phyloP scores from a whole-genome alignment of 2,888 invertebrate genomes.

The Agonopterix heracliana region DNA sequence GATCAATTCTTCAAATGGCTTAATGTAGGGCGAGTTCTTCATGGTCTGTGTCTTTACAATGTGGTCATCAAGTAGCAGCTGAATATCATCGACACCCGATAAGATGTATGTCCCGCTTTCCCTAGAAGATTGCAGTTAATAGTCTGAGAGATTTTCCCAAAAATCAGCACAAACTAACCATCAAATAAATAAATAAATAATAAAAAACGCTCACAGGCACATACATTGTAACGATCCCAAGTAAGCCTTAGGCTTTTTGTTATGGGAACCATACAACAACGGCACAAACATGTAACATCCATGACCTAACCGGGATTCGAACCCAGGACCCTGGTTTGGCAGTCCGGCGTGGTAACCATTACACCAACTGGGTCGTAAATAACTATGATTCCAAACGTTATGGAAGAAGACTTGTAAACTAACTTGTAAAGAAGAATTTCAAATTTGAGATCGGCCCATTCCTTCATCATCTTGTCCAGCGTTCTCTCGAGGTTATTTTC shows the following conservation, averaged over 20 bases:
- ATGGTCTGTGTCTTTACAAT: slow-evolving; percentile 98
- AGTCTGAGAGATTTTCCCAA: no score
- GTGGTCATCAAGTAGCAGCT: slow-evolving; percentile 94
- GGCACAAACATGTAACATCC: no score
- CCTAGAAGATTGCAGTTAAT: slow-evolving; percentile 42
- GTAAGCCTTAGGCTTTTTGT: no score
- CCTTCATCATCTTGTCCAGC: slow-evolving; percentile 90
- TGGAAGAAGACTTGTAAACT: slow-evolving; percentile 21
- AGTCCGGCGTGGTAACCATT: no score
- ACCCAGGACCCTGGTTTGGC: no score
- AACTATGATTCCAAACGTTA: background rate
- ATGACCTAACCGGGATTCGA: no score
- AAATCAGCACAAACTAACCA: no score
- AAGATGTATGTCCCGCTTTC: slow-evolving; percentile 94
- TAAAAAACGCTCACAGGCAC: background rate
- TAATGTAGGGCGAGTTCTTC: slow-evolving; percentile 97
- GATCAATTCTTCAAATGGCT: slow-evolving; percentile 92
- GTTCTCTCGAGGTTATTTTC: slow-evolving; percentile 95
- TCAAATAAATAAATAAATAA: background rate
- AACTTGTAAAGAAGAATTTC: slow-evolving; percentile 83
- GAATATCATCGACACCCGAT: slow-evolving; percentile 95
- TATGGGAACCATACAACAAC: no score
- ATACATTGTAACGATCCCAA: no score
- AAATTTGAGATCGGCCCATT: slow-evolving; percentile 91
- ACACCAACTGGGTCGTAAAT: background rate